Conservation (phyloP, 1,140 invertebrate genomes). For the Achroia grisella region DNA sequence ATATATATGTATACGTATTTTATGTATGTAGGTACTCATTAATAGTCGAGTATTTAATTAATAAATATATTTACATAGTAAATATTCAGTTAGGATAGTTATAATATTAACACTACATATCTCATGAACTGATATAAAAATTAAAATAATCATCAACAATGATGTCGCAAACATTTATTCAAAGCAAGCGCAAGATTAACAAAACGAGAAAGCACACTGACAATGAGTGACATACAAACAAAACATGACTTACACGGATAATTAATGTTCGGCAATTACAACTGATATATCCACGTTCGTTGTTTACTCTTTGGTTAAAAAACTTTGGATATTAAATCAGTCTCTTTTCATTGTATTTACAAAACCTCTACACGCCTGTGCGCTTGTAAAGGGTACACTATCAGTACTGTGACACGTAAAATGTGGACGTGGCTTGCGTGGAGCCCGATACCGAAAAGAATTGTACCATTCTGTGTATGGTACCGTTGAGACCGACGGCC, state of each 20-base stretch:
- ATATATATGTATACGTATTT: background rate
- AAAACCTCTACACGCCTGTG: conserved; percentile 42
- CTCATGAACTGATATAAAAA: conserved; percentile 19
- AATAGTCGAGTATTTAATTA: too few species aligned
- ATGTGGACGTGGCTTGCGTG: conserved; percentile 75
- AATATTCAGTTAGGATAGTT: background rate
- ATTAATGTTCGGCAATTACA: conserved; percentile 59
- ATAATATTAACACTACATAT: too few species aligned
- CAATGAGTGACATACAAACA: conserved; percentile 70
- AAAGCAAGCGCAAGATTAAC: conserved; percentile 64
- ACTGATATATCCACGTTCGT: conserved; percentile 55
- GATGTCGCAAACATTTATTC: conserved; percentile 33
- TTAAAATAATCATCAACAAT: conserved; percentile 22
- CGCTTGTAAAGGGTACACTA: conserved; percentile 33
- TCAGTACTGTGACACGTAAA: conserved; percentile 76
- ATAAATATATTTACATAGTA: background rate
- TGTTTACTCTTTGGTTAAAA: conserved; percentile 59
- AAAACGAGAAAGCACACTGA: conserved; percentile 65
- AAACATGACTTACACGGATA: conserved; percentile 69
- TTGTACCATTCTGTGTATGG: conserved; percentile 75
- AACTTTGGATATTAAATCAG: conserved; percentile 66
- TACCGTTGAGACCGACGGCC: conserved; percentile 74
- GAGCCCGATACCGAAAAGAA: conserved; percentile 75
- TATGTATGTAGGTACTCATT: background rate
- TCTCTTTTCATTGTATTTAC: conserved; percentile 66